These are phyloP conservation scores for Pygmarrhopalites habei DNA, from an alignment of 1,140 invertebrate species.

Conservation along the genomic window DNA sequence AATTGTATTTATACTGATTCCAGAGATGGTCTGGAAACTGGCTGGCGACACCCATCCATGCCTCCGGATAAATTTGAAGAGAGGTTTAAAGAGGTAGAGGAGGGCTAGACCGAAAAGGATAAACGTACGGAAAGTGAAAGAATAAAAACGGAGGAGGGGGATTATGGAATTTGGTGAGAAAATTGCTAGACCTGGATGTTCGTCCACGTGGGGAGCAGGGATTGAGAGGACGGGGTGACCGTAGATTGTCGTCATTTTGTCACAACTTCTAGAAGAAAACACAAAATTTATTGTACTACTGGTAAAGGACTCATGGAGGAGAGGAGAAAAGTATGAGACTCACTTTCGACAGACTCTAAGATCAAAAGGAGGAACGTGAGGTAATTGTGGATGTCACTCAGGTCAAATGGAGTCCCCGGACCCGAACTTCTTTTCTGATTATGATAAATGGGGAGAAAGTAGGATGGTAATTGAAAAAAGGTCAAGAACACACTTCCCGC, in stretches of 20 bases:
- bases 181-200: conserved; percentile 31
- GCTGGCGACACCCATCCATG: conserved; percentile 26
- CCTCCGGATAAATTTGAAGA: conserved; percentile 13
- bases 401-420: not conserved
- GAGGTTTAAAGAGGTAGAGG: conserved; percentile 21
- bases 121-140: conserved; percentile 28
- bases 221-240: conserved; percentile 29
- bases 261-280: not conserved
- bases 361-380: not conserved
- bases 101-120: conserved; percentile 21
- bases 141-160: conserved; percentile 35
- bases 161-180: conserved; percentile 27
- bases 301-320: no score
- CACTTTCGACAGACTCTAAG: conserved; percentile 3
- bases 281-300: not conserved
- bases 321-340: no score
- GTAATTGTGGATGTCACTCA: no score
- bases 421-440: conserved; percentile 24
- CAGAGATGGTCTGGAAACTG: conserved; percentile 22
- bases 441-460: conserved; percentile 33
- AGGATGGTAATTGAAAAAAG: conserved; percentile 36
- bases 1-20: not conserved
- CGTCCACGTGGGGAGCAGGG: conserved; percentile 22
- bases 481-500: conserved; percentile 33
- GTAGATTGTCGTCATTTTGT: conserved; percentile 9